Conservation (phyloP, 2,797 vertebrate genomes). For the Miichthys miiuy region DNA sequence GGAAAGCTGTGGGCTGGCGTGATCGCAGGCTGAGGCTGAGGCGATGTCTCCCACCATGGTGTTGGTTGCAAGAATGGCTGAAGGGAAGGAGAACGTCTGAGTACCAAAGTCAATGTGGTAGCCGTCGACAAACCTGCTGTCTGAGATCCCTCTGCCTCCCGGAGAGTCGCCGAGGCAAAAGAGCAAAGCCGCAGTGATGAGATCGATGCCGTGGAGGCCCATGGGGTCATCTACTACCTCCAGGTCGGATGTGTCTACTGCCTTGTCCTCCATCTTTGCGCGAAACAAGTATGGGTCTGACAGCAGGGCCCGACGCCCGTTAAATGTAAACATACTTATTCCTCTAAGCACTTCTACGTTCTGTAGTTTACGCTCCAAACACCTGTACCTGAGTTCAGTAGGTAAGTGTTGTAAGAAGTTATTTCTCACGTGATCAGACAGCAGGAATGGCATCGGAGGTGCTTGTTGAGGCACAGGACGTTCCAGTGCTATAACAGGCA, state of each 20-base stretch:
- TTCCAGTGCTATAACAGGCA: slow-evolving; percentile 82
- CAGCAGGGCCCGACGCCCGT: slow-evolving; percentile 88
- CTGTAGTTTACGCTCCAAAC: slow-evolving; percentile 89
- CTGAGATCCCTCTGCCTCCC: slow-evolving; percentile 95
- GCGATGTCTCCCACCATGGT: slow-evolving; percentile 99
- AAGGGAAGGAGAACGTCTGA: slow-evolving; percentile 98
- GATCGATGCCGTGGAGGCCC: slow-evolving; percentile 97
- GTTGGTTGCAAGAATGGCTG: slow-evolving; percentile 96
- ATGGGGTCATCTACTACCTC: slow-evolving; percentile 96
- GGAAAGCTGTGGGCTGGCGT: slow-evolving; percentile 98
- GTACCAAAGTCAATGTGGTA: slow-evolving; percentile 97
- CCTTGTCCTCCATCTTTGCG: slow-evolving; percentile 95
- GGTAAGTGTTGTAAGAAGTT: slow-evolving; percentile 88
- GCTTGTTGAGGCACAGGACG: slow-evolving; percentile 78
- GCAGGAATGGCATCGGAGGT: slow-evolving; percentile 79
- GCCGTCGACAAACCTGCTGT: slow-evolving; percentile 94
- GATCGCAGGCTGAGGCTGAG: slow-evolving; percentile 98
- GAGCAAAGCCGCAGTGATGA: slow-evolving; percentile 97
- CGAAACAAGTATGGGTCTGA: slow-evolving; percentile 90
- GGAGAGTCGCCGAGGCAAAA: slow-evolving; percentile 98
- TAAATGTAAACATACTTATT: slow-evolving; percentile 89
- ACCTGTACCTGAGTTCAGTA: slow-evolving; percentile 85
- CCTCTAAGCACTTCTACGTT: slow-evolving; percentile 89
- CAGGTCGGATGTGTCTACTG: slow-evolving; percentile 97
- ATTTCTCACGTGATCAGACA: slow-evolving; percentile 87